Conservation (phyloP, 2,113 vertebrate species). For the Machaerirhynchus nigripectus region DNA sequence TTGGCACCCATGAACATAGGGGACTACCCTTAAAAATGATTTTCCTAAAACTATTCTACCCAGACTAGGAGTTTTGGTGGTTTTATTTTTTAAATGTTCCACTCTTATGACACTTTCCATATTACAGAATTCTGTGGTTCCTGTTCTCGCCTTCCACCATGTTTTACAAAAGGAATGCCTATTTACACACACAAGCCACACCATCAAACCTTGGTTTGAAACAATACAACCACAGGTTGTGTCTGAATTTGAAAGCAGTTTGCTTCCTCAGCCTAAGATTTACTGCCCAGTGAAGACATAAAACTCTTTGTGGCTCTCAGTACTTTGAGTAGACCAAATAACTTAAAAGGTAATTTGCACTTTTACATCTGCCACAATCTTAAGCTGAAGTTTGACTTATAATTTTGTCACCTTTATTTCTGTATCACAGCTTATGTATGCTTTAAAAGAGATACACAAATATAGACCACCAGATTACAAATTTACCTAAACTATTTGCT, state of each 20-base stretch:
- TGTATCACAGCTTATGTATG: rapidly evolving
- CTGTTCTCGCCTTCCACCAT: rapidly evolving
- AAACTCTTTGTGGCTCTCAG: background rate
- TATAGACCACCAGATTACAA: background rate
- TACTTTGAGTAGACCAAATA: background rate
- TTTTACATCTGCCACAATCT: background rate
- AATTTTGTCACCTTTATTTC: background rate
- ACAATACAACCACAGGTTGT: background rate
- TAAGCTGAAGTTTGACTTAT: background rate
- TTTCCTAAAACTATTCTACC: background rate
- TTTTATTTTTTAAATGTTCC: background rate
- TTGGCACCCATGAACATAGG: background rate
- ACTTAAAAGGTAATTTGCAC: background rate
- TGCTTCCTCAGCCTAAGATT: background rate
- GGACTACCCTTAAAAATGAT: background rate
- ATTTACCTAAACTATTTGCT: background rate
- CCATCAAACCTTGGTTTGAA: background rate
- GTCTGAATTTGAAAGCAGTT: background rate
- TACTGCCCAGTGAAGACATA: background rate
- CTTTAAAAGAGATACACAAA: background rate
- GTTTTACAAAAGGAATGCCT: background rate
- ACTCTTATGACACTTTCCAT: rapidly evolving
- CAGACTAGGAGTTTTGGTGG: background rate
- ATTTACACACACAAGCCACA: background rate
- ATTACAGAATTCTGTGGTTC: background rate